phyloP scores from a whole-genome alignment of 2,888 invertebrate species.

The Troides helena region DNA sequence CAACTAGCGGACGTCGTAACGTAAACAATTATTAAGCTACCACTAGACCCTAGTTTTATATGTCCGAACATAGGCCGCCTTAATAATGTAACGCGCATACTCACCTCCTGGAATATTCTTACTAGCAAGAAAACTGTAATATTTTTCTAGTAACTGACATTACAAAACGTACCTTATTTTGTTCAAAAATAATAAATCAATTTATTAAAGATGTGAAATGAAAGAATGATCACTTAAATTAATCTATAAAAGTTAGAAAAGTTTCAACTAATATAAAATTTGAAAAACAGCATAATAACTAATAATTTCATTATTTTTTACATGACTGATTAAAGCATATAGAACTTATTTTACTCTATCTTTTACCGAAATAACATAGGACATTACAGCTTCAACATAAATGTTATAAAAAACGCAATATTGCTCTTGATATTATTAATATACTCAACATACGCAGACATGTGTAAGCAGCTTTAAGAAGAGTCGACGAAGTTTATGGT shows the following conservation, averaged over 20 bases:
- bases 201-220: not conserved
- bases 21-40: conserved; percentile 27
- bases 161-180: not conserved
- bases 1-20: conserved; percentile 32
- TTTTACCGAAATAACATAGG: not conserved
- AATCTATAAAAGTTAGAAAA: not conserved
- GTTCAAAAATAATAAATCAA: no score
- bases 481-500: not conserved
- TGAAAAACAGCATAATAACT: not conserved
- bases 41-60: conserved; percentile 18
- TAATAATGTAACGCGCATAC: not conserved
- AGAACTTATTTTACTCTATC: not conserved
- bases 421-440: not conserved
- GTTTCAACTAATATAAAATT: not conserved
- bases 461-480: conserved; percentile 2
- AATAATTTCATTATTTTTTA: no score
- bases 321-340: no score
- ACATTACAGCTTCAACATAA: not conserved
- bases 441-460: not conserved
- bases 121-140: not conserved
- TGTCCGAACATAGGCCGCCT: conserved; percentile 9
- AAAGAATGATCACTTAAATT: not conserved
- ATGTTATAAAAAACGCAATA: not conserved
- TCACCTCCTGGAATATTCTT: not conserved
- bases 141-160: not conserved